Conservation (phyloP, 2,113 vertebrate species). For the Thermophis baileyi region DNA sequence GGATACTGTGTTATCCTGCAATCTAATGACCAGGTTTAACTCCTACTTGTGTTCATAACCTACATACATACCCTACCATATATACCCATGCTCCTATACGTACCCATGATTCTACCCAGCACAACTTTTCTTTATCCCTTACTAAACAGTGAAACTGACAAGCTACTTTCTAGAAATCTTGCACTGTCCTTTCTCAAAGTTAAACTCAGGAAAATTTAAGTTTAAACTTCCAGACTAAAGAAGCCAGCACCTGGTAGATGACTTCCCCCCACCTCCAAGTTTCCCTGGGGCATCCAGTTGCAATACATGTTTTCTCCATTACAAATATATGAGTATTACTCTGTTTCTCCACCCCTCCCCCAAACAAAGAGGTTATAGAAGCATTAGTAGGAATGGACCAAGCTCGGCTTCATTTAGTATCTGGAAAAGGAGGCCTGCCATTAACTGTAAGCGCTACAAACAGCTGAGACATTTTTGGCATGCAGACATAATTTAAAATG, state of each 20-base stretch:
- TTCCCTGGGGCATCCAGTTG: neutral
- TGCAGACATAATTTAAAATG: neutral
- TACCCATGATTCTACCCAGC: neutral
- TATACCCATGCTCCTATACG: neutral
- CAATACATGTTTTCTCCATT: neutral
- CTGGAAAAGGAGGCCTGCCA: neutral
- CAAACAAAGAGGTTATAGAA: neutral
- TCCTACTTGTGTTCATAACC: neutral
- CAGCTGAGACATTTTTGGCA: neutral
- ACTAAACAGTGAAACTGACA: neutral
- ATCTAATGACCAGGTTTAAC: neutral
- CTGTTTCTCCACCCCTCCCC: too few relatives aligned
- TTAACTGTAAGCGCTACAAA: neutral
- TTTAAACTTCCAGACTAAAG: slow-evolving; percentile 1
- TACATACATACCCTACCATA: neutral
- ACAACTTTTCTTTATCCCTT: neutral
- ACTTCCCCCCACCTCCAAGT: neutral
- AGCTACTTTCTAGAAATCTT: neutral
- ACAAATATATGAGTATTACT: neutral
- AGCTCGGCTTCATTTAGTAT: slow-evolving; percentile 1
- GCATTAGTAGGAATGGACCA: neutral
- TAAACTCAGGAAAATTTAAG: neutral
- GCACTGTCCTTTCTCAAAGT: neutral
- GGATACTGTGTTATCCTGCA: neutral
- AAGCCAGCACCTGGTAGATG: neutral